These are phyloP conservation scores for Cyprinodon tularosa DNA, from an alignment of 2,113 vertebrate species.

Conservation along the genomic window DNA sequence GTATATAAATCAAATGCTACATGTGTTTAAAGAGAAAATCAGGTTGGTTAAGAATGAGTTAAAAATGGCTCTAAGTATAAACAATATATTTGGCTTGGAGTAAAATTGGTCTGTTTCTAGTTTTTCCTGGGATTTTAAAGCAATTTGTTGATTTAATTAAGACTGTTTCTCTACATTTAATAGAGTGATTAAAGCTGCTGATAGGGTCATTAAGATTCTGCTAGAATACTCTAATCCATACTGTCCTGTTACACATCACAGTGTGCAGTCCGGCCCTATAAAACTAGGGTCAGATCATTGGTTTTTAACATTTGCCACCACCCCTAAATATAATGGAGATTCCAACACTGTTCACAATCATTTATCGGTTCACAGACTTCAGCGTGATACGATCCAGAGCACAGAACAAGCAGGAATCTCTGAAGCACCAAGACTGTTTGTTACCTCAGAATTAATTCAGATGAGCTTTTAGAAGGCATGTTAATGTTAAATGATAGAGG, in stretches of 20 bases:
- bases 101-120: conserved; percentile 23
- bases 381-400: conserved; percentile 40
- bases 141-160: neutral
- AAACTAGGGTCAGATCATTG: conserved; percentile 66
- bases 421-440: conserved; percentile 47
- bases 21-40: conserved; percentile 12
- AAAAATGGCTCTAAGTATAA: neutral
- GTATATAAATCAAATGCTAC: conserved; percentile 27
- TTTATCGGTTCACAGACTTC: conserved; percentile 55
- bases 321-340: conserved; percentile 41
- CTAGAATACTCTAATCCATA: conserved; percentile 32
- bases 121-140: neutral
- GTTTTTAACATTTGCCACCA: conserved; percentile 23
- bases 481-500: conserved; percentile 1
- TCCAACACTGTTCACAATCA: conserved; percentile 56
- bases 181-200: conserved; percentile 17
- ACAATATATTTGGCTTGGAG: conserved; percentile 33
- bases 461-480: neutral
- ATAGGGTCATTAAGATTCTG: conserved; percentile 23
- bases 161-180: neutral
- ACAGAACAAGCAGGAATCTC: conserved; percentile 14
- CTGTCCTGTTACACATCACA: conserved; percentile 19
- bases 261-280: conserved; percentile 62
- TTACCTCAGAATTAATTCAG: conserved; percentile 32
- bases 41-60: neutral